phyloP scores from a whole-genome alignment of 2,888 invertebrate genomes.

The Chloroclysta siterata region DNA sequence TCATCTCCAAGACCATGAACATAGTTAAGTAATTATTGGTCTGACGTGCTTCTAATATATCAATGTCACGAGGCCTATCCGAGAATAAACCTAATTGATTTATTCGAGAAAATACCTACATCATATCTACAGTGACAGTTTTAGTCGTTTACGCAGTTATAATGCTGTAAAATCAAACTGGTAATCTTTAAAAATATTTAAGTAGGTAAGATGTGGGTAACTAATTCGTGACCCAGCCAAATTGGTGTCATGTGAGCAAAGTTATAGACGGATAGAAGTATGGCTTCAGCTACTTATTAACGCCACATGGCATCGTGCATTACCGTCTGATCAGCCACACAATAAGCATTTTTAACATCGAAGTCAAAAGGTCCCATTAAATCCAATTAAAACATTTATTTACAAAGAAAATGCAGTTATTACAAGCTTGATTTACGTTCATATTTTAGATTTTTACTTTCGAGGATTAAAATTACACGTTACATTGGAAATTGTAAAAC shows the following conservation, averaged over 20 bases:
- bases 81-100: conserved; percentile 15
- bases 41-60: conserved; percentile 12
- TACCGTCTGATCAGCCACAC: not conserved
- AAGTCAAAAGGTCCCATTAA: too few species aligned
- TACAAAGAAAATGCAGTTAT: too few species aligned
- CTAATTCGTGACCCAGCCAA: not conserved
- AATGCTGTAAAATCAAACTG: too few species aligned
- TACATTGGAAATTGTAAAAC: too few species aligned
- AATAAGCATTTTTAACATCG: too few species aligned
- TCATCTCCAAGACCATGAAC: not conserved
- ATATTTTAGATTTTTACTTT: too few species aligned
- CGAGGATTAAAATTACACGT: too few species aligned
- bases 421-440: too few species aligned
- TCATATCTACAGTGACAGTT: not conserved
- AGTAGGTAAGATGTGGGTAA: too few species aligned
- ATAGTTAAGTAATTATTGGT: conserved; percentile 4
- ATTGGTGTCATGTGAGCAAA: not conserved
- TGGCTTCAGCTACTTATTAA: not conserved
- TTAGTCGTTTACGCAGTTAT: too few species aligned
- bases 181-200: too few species aligned
- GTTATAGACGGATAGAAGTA: not conserved
- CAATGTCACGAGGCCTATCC: conserved; percentile 15
- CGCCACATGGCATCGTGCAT: not conserved
- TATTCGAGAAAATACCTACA: conserved; percentile 3
- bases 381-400: too few species aligned